Evolutionary conservation across 2,888 invertebrate species (phyloP).

Genomic region (Melanophora roralis): DNA sequence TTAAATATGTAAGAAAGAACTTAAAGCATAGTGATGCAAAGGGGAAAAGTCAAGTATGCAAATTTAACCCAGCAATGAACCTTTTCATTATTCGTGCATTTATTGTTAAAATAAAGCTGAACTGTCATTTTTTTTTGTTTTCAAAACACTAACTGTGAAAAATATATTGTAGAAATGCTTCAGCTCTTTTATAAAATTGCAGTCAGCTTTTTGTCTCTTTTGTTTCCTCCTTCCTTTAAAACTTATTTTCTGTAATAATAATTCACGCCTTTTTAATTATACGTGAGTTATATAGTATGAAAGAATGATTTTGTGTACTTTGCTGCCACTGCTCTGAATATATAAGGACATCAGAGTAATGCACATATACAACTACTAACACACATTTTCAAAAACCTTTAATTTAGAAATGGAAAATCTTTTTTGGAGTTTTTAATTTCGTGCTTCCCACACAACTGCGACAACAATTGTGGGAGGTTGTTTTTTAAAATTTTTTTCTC

Average conservation of each 20-base stretch:
- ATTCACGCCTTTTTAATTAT: conserved; percentile 67
- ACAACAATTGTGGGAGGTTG: neutral
- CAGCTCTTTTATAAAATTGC: conserved; percentile 42
- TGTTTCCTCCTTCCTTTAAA: conserved; percentile 51
- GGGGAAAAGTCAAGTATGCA: conserved; percentile 36
- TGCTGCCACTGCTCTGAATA: conserved; percentile 34
- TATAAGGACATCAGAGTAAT: too few species aligned
- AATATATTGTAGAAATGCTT: conserved; percentile 40
- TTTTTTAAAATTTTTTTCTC: too few species aligned
- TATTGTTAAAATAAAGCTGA: conserved; percentile 14
- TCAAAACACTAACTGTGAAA: neutral
- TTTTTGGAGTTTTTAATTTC: conserved; percentile 39
- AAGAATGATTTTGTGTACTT: conserved; percentile 50
- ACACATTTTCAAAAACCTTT: too few species aligned
- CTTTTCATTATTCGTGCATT: conserved; percentile 11
- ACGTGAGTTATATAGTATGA: conserved; percentile 40
- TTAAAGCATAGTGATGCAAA: too few species aligned
- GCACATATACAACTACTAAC: conserved; percentile 11
- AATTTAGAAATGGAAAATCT: conserved; percentile 22
- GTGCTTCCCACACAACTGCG: conserved; percentile 23
- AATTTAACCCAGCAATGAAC: conserved; percentile 27
- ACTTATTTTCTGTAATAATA: conserved; percentile 65
- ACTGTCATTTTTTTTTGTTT: neutral
- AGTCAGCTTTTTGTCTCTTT: conserved; percentile 34
- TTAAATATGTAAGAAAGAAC: too few species aligned